Evolutionary conservation across 1,140 invertebrate genomes (phyloP).

Genomic region (Drosophila subpulchrella): DNA sequence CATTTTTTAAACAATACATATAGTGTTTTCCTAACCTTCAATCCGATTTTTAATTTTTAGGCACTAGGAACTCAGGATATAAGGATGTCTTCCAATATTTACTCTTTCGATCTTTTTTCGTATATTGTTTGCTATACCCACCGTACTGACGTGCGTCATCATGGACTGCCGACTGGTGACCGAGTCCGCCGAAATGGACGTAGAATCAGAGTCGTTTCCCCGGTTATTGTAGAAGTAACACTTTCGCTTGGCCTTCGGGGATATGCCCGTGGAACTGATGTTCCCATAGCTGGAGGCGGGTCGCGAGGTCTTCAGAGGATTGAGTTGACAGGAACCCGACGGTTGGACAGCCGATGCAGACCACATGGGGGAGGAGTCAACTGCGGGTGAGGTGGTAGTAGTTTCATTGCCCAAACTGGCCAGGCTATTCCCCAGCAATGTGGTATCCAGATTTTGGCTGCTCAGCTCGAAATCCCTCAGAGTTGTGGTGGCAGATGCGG

Average conservation of each 20-base stretch:
- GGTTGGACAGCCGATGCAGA: constrained; percentile 49
- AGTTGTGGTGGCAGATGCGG: constrained; percentile 62
- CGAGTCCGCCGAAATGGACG: constrained; percentile 89
- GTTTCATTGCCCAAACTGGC: constrained; percentile 56
- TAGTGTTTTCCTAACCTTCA: too few species aligned
- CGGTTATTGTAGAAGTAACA: constrained; percentile 66
- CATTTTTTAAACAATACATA: too few species aligned
- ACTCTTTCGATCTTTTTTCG: not conserved
- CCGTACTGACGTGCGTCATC: constrained; percentile 85
- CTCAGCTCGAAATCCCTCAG: constrained; percentile 61
- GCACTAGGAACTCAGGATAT: too few species aligned
- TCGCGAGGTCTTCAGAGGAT: constrained; percentile 67
- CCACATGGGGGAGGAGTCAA: constrained; percentile 74
- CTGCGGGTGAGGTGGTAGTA: constrained; percentile 44
- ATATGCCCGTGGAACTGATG: constrained; percentile 77
- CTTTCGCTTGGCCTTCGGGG: constrained; percentile 77
- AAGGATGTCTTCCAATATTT: not conserved
- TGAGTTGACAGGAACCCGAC: constrained; percentile 54
- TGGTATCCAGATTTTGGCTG: constrained; percentile 52
- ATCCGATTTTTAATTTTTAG: too few species aligned
- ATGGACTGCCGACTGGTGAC: constrained; percentile 87
- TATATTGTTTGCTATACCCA: constrained; percentile 52
- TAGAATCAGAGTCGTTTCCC: constrained; percentile 86
- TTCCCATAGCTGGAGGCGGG: constrained; percentile 85
- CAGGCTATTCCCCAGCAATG: constrained; percentile 44